Evolutionary conservation across 2,113 vertebrate genomes (phyloP), one percentile per base, ranked within the genome.

Genomic region (Scophthalmus maximus): DNA sequence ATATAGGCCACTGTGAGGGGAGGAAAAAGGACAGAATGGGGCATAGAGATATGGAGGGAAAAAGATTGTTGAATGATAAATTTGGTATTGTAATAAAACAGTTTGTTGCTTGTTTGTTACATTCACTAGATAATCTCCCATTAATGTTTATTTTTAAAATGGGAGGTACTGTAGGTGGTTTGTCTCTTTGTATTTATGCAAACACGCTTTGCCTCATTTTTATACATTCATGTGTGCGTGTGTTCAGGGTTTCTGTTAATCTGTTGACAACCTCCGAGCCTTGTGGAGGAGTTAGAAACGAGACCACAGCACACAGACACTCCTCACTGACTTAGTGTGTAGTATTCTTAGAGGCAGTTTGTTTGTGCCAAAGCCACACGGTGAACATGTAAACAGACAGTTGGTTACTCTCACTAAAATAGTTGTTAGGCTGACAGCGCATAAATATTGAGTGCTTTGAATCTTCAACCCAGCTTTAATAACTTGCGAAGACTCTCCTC

Each of bases 141-240:
- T 74, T 88, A 81, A 64, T 90, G 71, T 83, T 83, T 61, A 53
- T 58, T 60, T 56, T 84, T 65, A 81, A 73, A 81, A 82, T n/a
- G 60, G 36, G 79, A 83, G 59, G 71, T 57, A n/a, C n/a, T n/a
- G n/a, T n/a, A 11, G 49, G 53, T 66, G 67, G 53, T 80, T 44
- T 75, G 25, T 55, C 29, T 59, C 55, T 75, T 57, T 80, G 20
- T 78, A 14, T 70, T 61, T 73, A 56, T 58, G 40, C 12, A 17
- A 30, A 18, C 27, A 55, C 57, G 22, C 34, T 8, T 18, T n/a
- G n/a, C n/a, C n/a, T n/a, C 17, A 8, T 52, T 51, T 72, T 57
- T 20, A 18, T 52, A 23, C n/a, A 3, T 46, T n/a, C 55, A 26
- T 47, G 7, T 63, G 22, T 40, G 36, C 50, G 60, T 70, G 27